A percentile compares a stretch with the other conserved stretches of the same genome.
Conservation (phyloP, 35 echinoderm and acorn worm species). For the Apostichopus californicus region DNA sequence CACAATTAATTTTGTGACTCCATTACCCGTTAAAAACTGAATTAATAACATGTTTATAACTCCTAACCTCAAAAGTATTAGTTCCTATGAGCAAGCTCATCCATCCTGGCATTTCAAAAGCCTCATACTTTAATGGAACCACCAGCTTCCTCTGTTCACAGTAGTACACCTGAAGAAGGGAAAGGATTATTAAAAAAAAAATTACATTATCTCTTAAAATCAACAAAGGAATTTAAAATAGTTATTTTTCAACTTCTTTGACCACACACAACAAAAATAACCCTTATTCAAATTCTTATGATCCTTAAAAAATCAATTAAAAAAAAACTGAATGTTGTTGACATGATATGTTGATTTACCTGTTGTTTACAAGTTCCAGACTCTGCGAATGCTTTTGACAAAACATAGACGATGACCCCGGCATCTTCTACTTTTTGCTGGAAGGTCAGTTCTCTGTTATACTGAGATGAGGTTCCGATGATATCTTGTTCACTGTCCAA, state of each 20-base stretch:
- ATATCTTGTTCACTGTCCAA: constrained; percentile 53
- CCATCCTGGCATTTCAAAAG: constrained; percentile 99
- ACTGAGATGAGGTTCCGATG: constrained; percentile 23
- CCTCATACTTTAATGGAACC: constrained; percentile 85
- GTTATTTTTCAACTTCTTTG: too few species aligned
- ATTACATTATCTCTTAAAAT: too few species aligned
- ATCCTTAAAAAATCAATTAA: too few species aligned
- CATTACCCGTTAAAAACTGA: too few species aligned
- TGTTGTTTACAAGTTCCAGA: constrained; percentile 91
- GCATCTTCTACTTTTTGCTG: constrained; percentile 90
- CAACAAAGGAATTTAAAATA: too few species aligned
- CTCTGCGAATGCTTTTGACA: constrained; percentile 92
- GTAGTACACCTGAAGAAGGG: constrained; percentile 76
- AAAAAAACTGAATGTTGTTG: too few species aligned
- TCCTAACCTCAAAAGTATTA: constrained; percentile 86
- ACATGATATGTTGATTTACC: constrained; percentile 34
- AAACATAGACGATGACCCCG: constrained; percentile 79
- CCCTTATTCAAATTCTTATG: too few species aligned
- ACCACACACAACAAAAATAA: too few species aligned
- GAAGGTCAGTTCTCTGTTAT: constrained; percentile 69
- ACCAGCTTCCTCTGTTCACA: constrained; percentile 93
- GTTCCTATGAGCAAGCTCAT: constrained; percentile 98
- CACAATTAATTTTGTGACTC: too few species aligned
- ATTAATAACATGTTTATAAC: too few species aligned
- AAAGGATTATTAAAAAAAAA: too few species aligned